Evolutionary conservation across 2,113 vertebrate species (phyloP).

Genomic region (mouse (Mus musculus)): GRCm39 chr16:59796501-59797000

Average conservation of each 20-base stretch:
- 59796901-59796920: slow-evolving; percentile 4
- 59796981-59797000: slow-evolving; percentile 27
- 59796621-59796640: slow-evolving; percentile 62
- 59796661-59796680: slow-evolving; percentile 67
- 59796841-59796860: slow-evolving; percentile 49
- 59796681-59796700: background rate
- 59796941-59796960: slow-evolving; percentile 8
- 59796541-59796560: slow-evolving; percentile 42
- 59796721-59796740: background rate
- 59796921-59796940: slow-evolving; percentile 29
- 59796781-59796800: background rate
- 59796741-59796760: background rate
- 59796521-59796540: no score
- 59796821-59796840: slow-evolving; percentile 61
- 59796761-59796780: background rate
- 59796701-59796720: slow-evolving; percentile 32
- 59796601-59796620: slow-evolving; percentile 5
- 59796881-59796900: background rate
- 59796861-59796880: background rate
- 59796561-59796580: slow-evolving; percentile 60
- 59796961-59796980: background rate
- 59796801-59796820: background rate
- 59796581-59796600: slow-evolving; percentile 47
- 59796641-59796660: slow-evolving; percentile 71
- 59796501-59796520: no score